These are phyloP conservation scores for Mesaphorura yosii DNA, from an alignment of 1,140 invertebrate genomes.

Conservation along the genomic window DNA sequence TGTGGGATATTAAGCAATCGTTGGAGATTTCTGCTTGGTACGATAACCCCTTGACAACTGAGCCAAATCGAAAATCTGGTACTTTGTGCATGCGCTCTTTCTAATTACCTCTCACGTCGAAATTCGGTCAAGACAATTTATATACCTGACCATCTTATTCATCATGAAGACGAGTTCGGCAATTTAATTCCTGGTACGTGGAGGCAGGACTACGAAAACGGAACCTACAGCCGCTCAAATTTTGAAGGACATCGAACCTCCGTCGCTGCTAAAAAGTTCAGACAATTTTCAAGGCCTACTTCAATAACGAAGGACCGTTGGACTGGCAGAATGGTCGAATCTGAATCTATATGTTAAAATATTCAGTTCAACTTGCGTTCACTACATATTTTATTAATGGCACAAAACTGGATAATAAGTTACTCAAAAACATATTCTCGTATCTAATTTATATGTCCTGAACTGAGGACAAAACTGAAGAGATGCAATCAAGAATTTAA, in stretches of 20 bases:
- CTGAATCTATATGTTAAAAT: not conserved
- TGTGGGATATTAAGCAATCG: constrained; percentile 41
- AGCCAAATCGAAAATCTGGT: not conserved
- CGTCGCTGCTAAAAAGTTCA: not conserved
- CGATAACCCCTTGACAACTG: constrained; percentile 5
- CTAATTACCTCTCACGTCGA: constrained; percentile 9
- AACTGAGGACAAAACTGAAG: no score
- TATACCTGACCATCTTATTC: constrained; percentile 1
- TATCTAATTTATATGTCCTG: not conserved
- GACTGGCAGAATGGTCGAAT: not conserved
- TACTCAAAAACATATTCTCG: not conserved
- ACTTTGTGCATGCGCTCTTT: not conserved
- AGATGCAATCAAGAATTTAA: no score
- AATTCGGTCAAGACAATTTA: not conserved
- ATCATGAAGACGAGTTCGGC: not conserved
- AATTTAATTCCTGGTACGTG: not conserved
- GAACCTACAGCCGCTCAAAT: not conserved
- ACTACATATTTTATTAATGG: not conserved
- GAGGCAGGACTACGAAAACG: not conserved
- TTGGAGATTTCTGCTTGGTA: constrained; percentile 31
- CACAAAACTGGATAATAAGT: not conserved
- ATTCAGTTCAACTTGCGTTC: not conserved
- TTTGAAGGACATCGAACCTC: not conserved
- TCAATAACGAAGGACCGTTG: not conserved
- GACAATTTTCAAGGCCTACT: not conserved